A percentile compares a stretch with the other conserved stretches of the same genome.
Conservation (phyloP, 1,140 invertebrate species). For the Bilobella aurantiaca region DNA sequence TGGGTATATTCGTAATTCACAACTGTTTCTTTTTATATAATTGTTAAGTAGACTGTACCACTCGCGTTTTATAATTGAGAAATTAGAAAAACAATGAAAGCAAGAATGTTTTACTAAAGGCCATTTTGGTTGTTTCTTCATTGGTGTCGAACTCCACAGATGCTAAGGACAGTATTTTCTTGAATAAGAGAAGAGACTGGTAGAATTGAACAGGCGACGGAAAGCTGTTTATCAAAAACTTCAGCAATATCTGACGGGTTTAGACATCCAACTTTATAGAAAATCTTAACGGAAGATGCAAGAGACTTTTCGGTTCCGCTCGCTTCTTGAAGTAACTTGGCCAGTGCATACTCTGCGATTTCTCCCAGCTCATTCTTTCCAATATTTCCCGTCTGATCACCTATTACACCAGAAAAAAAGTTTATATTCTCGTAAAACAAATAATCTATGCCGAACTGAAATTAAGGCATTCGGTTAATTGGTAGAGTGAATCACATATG, state of each 20-base stretch:
- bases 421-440: too few species aligned
- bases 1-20: too few species aligned
- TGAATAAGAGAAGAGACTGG: slow-evolving; percentile 65
- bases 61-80: too few species aligned
- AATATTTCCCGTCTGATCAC: slow-evolving; percentile 39
- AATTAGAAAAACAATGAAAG: neutral
- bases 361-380: slow-evolving; percentile 52
- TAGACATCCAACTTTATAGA: slow-evolving; percentile 56
- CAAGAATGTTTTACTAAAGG: neutral
- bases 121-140: slow-evolving; percentile 30
- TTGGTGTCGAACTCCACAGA: slow-evolving; percentile 56
- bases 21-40: too few species aligned
- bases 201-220: slow-evolving; percentile 49
- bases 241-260: slow-evolving; percentile 46
- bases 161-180: slow-evolving; percentile 63
- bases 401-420: slow-evolving; percentile 10
- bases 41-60: too few species aligned
- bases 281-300: slow-evolving; percentile 59
- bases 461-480: too few species aligned
- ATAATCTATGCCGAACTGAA: too few species aligned
- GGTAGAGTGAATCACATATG: slow-evolving; percentile 52
- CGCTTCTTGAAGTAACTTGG: slow-evolving; percentile 56
- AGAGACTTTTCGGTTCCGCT: slow-evolving; percentile 39
- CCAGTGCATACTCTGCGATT: slow-evolving; percentile 58
- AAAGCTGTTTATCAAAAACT: slow-evolving; percentile 41